Evolutionary conservation across 2,888 invertebrate species (phyloP).

Genomic region (Leptopilina syphax): DNA sequence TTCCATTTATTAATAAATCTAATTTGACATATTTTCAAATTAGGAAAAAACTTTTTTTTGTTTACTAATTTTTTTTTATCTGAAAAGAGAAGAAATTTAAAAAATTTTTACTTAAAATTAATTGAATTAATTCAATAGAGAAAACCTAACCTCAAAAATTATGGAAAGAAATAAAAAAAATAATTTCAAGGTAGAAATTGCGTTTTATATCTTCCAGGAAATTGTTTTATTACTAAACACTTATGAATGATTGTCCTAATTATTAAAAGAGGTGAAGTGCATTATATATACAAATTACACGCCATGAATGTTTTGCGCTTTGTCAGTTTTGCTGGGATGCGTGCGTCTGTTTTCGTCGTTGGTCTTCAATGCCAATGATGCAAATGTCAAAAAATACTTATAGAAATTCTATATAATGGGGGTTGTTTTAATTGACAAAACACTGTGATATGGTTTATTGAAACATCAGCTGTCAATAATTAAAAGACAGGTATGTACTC

Average conservation of each 20-base stretch:
- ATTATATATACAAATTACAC: constrained; percentile 9
- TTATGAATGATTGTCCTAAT: constrained; percentile 10
- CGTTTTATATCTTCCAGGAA: neutral
- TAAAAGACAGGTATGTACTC: constrained; percentile 13
- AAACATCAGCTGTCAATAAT: constrained; percentile 27
- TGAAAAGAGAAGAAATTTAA: neutral
- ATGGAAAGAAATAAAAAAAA: neutral
- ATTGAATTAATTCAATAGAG: no score
- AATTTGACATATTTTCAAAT: no score
- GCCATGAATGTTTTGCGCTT: constrained; percentile 16
- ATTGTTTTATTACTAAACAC: neutral
- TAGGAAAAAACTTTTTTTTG: no score
- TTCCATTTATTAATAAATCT: no score
- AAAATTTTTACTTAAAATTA: no score
- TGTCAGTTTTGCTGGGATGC: neutral
- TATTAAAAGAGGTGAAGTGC: neutral
- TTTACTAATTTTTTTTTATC: neutral
- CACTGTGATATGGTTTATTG: constrained; percentile 3
- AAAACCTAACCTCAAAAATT: neutral
- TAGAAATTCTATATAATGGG: constrained; percentile 15
- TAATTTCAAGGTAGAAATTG: neutral
- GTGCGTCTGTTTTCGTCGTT: constrained; percentile 2
- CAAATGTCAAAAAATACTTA: constrained; percentile 9
- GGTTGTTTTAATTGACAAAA: neutral
- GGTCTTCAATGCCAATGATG: constrained; percentile 1